phyloP scores from a whole-genome alignment of 1,140 invertebrate species.

The Sesamia nonagrioides region DNA sequence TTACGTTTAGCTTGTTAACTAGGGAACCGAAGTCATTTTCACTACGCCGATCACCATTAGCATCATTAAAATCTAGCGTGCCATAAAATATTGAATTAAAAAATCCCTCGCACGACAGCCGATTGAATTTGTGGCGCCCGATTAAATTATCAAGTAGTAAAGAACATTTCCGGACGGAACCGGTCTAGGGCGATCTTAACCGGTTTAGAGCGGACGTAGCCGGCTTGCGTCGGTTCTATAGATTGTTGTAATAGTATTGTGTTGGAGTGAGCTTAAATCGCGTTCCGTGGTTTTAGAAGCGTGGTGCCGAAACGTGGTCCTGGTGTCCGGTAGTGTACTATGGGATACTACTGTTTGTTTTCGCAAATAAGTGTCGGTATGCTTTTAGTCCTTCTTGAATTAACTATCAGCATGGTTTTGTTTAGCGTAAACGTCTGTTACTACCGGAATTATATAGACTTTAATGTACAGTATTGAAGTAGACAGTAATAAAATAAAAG shows the following conservation, averaged over 20 bases:
- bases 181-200: slow-evolving; percentile 64
- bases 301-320: slow-evolving; percentile 60
- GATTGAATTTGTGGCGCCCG: slow-evolving; percentile 57
- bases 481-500: too few species aligned
- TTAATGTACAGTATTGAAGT: too few species aligned
- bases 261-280: slow-evolving; percentile 69
- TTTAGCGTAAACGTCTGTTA: neutral
- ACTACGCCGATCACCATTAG: slow-evolving; percentile 33
- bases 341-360: slow-evolving; percentile 15
- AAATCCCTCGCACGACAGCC: slow-evolving; percentile 27
- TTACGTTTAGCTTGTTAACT: too few species aligned
- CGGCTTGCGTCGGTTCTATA: slow-evolving; percentile 54
- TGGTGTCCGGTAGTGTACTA: slow-evolving; percentile 54
- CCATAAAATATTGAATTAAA: slow-evolving; percentile 48
- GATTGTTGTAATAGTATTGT: slow-evolving; percentile 63
- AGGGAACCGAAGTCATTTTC: too few species aligned
- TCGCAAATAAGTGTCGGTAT: slow-evolving; percentile 5
- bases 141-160: slow-evolving; percentile 81
- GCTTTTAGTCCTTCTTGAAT: neutral
- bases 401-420: neutral
- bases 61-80: slow-evolving; percentile 33
- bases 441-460: too few species aligned
- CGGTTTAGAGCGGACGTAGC: slow-evolving; percentile 52
- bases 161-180: slow-evolving; percentile 78
- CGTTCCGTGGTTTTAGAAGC: slow-evolving; percentile 67